A percentile compares a stretch with the other conserved stretches of the same genome.
Evolutionary conservation across 2,113 vertebrate genomes (phyloP).

Genomic region (Gobio gobio): DNA sequence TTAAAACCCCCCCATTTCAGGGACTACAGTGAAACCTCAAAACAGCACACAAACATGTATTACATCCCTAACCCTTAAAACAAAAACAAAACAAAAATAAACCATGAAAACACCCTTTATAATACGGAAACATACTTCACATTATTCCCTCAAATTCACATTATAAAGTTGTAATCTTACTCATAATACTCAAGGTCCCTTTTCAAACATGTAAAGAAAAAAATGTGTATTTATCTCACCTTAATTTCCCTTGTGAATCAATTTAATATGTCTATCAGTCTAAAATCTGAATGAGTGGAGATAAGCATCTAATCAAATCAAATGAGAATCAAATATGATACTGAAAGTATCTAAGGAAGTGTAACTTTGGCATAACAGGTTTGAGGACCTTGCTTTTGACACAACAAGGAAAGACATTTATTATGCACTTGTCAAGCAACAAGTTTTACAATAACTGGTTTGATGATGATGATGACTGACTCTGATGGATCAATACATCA

Average conservation of each 20-base stretch:
- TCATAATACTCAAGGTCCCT: slow-evolving; percentile 11
- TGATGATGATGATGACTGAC: background rate
- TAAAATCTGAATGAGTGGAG: background rate
- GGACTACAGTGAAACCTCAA: slow-evolving; percentile 12
- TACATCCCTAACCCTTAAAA: slow-evolving; percentile 4
- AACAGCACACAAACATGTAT: slow-evolving; percentile 5
- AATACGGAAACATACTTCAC: slow-evolving; percentile 21
- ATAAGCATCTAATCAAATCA: background rate
- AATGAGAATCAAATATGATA: background rate
- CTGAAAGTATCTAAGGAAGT: too few relatives aligned
- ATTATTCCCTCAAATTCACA: slow-evolving; percentile 15
- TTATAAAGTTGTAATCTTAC: background rate
- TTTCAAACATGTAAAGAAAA: slow-evolving; percentile 1
- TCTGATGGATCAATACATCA: background rate
- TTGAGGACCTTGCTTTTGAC: background rate
- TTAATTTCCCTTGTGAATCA: background rate
- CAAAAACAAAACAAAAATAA: background rate
- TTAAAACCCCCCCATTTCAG: background rate
- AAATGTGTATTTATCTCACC: background rate
- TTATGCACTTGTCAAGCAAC: background rate
- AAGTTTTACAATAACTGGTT: background rate
- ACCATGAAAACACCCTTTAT: background rate
- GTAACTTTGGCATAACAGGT: background rate
- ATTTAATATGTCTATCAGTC: background rate
- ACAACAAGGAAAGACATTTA: background rate